phyloP scores from a whole-genome alignment of 1,140 invertebrate species.

The Drosophila guanche region DNA sequence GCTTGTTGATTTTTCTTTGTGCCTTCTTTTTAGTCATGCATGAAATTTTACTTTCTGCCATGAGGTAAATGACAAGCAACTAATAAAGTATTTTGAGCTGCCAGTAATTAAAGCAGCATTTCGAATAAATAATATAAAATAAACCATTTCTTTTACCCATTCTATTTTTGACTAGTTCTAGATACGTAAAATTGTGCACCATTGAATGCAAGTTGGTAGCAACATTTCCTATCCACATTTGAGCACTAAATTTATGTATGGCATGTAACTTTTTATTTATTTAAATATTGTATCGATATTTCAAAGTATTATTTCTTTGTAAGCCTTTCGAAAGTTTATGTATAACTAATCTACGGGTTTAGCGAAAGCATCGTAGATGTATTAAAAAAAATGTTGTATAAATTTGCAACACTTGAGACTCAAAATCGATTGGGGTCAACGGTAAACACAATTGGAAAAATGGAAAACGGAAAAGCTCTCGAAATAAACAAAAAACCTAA shows the following conservation, averaged over 20 bases:
- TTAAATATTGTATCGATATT: no score
- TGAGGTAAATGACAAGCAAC: constrained; percentile 10
- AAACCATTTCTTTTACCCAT: not conserved
- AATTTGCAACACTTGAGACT: constrained; percentile 44
- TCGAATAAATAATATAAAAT: not conserved
- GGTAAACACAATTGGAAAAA: constrained; percentile 13
- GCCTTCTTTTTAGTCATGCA: constrained; percentile 9
- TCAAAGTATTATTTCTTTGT: no score
- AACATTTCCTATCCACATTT: no score
- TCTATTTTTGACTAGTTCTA: not conserved
- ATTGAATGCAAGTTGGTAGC: no score
- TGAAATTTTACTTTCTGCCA: constrained; percentile 13
- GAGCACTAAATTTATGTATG: no score
- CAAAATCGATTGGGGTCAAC: constrained; percentile 58
- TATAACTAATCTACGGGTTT: no score
- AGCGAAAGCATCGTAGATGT: no score
- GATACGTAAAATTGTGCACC: no score
- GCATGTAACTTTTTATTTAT: no score
- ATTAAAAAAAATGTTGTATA: constrained; percentile 17
- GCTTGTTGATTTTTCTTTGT: constrained; percentile 21
- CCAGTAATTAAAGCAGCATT: constrained; percentile 5
- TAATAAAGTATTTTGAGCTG: no score
- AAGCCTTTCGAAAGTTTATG: no score
- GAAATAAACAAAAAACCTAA: constrained; percentile 2
- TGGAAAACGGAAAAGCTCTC: constrained; percentile 26